Conservation (phyloP, 2,797 vertebrate genomes). For the Podarcis siculus region DNA sequence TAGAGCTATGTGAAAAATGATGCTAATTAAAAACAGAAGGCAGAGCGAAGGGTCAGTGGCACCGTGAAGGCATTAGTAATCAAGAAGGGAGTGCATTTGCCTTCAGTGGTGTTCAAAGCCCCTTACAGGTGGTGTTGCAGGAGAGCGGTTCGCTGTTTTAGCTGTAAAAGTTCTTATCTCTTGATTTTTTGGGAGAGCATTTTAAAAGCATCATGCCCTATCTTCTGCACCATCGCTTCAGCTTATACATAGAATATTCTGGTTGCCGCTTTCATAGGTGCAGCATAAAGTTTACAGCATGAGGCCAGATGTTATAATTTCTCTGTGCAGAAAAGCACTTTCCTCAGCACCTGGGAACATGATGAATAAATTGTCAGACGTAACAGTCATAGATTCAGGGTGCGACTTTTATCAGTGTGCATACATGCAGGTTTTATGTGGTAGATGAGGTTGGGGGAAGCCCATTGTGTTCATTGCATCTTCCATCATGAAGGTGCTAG, state of each 20-base stretch:
- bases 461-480: background rate
- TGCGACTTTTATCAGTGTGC: background rate
- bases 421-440: background rate
- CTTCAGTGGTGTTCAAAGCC: slow-evolving; percentile 37
- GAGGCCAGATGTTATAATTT: background rate
- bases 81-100: slow-evolving; percentile 21
- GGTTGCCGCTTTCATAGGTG: background rate
- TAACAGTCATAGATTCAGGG: background rate
- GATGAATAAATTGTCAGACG: background rate
- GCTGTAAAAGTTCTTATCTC: slow-evolving; percentile 51
- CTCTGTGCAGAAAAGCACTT: background rate
- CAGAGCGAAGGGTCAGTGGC: slow-evolving; percentile 37
- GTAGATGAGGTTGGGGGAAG: no score
- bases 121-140: slow-evolving; percentile 32
- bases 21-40: slow-evolving; percentile 14
- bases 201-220: background rate
- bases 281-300: background rate
- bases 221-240: background rate
- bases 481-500: background rate
- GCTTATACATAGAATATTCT: slow-evolving; percentile 19
- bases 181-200: slow-evolving; percentile 47
- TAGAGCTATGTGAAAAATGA: slow-evolving; percentile 54
- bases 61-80: slow-evolving; percentile 54
- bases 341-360: background rate
- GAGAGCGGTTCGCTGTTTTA: slow-evolving; percentile 38